Percentiles rank a stretch among this genome's conserved stretches.
phyloP scores from a whole-genome alignment of 2,888 invertebrate genomes.

The Agrotis ipsilon region DNA sequence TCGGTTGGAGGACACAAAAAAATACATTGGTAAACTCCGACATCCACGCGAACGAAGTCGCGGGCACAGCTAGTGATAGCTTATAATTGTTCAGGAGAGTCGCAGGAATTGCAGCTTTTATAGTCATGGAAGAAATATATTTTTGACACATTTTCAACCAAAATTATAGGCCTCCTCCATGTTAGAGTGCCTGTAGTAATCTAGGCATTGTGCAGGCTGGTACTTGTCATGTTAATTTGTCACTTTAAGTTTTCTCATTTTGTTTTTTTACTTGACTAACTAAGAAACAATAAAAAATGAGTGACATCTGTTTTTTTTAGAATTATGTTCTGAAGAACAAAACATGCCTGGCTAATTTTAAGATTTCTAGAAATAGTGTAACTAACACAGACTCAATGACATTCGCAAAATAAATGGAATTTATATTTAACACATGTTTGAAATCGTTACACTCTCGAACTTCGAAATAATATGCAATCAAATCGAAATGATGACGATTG shows the following conservation, averaged over 20 bases:
- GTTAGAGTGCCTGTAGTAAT: neutral
- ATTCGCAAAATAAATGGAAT: constrained; percentile 1
- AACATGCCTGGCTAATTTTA: neutral
- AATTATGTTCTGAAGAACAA: neutral
- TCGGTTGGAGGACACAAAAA: no score
- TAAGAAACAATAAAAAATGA: neutral
- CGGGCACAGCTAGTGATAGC: no score
- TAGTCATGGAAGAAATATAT: no score
- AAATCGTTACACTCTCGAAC: neutral
- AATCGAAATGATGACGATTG: constrained; percentile 34
- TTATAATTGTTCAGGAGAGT: no score
- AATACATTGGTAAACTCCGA: no score
- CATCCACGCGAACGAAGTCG: no score
- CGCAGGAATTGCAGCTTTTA: no score
- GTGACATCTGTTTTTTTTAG: neutral
- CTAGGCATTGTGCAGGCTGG: neutral
- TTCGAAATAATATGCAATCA: constrained; percentile 47
- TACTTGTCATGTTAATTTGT: neutral
- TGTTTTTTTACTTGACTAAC: neutral
- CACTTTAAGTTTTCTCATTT: neutral
- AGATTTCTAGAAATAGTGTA: neutral
- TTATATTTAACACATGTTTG: constrained; percentile 7
- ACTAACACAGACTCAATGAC: constrained; percentile 1
- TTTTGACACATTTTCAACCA: no score
- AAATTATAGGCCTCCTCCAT: neutral